A percentile compares a stretch with the other conserved stretches of the same genome.
Conservation (phyloP, 2,113 vertebrate species). For the Nestor notabilis region DNA sequence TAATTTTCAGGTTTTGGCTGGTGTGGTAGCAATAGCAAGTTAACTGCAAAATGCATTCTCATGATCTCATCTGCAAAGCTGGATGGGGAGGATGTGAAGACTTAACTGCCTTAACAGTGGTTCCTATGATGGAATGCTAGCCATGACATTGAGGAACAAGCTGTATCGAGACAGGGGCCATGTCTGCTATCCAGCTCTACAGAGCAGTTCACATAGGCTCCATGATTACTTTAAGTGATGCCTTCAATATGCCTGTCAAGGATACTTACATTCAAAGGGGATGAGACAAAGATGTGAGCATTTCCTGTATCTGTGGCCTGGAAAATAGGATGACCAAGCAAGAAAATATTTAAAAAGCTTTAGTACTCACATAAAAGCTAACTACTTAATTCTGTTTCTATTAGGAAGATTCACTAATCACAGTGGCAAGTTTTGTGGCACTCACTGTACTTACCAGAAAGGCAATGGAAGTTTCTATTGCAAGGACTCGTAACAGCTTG, state of each 20-base stretch:
- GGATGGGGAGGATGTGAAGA: not conserved
- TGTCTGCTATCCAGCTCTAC: not conserved
- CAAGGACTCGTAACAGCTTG: not conserved
- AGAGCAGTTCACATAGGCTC: not conserved
- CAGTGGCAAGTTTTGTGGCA: not conserved
- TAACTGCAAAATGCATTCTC: not conserved
- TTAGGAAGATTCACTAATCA: not conserved
- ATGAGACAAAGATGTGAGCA: not conserved
- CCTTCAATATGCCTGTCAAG: not conserved
- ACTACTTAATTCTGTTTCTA: not conserved
- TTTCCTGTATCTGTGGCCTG: not conserved
- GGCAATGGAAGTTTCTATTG: not conserved
- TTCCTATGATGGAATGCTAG: not conserved
- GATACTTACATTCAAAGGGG: not conserved
- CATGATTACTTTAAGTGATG: not conserved
- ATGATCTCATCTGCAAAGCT: not conserved
- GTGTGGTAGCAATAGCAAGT: not conserved
- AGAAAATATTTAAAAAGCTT: not conserved
- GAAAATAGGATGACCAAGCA: not conserved
- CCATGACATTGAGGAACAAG: accelerated
- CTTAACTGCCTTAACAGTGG: not conserved
- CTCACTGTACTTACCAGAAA: not conserved
- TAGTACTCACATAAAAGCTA: not conserved
- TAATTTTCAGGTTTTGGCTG: not conserved
- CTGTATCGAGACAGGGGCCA: not conserved